Percentiles rank a stretch among this genome's conserved stretches.
These are phyloP conservation scores for Nyctalus aviator DNA, from an alignment of 2,797 vertebrate species.

Conservation along the genomic window DNA sequence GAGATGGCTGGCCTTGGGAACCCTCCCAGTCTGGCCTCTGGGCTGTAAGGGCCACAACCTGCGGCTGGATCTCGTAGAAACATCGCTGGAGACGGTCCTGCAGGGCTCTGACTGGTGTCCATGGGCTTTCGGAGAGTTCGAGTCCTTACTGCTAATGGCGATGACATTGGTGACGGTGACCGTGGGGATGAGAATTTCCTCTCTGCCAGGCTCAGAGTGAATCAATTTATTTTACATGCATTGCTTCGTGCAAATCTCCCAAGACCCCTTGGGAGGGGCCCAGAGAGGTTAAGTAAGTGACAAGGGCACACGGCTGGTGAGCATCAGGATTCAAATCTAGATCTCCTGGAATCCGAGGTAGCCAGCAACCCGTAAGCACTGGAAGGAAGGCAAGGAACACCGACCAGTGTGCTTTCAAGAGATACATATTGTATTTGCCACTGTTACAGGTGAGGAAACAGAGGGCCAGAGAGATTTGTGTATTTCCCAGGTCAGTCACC, in stretches of 20 bases:
- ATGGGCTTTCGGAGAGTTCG: background rate
- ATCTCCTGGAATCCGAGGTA: background rate
- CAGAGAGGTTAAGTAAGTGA: background rate
- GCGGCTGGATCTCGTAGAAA: background rate
- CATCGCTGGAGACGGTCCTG: background rate
- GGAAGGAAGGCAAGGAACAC: background rate
- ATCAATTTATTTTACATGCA: background rate
- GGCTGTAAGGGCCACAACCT: background rate
- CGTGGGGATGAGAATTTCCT: background rate
- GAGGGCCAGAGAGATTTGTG: background rate
- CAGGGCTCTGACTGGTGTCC: background rate
- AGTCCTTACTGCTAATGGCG: background rate
- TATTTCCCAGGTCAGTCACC: background rate
- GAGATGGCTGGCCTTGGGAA: background rate
- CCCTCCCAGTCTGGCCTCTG: background rate
- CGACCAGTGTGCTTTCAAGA: background rate
- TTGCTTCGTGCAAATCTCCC: background rate
- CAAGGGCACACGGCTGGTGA: background rate
- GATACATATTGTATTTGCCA: background rate
- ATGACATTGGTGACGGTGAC: background rate
- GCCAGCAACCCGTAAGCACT: background rate
- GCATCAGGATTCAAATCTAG: background rate
- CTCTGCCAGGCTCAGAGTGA: background rate
- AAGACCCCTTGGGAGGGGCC: background rate
- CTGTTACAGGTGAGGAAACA: slow-evolving; percentile 45